Conservation (phyloP, 1,140 invertebrate species). For the Heliconius eleuchia region DNA sequence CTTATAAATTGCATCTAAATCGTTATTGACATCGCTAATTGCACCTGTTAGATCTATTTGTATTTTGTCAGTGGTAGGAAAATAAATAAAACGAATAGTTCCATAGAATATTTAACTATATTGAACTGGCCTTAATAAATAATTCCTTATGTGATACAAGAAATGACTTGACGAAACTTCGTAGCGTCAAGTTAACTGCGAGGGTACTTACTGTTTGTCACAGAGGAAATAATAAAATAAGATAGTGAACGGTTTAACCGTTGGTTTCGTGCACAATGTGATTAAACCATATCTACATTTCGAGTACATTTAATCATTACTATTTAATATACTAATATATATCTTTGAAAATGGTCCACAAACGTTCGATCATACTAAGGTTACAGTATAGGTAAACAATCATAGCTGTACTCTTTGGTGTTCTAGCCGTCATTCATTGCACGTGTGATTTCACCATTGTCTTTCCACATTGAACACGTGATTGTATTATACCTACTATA, state of each 20-base stretch:
- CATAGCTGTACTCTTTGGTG: slow-evolving; percentile 73
- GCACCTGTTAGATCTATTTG: no score
- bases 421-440: slow-evolving; percentile 72
- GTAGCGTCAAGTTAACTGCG: slow-evolving; percentile 38
- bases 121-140: slow-evolving; percentile 71
- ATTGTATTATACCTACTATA: slow-evolving; percentile 41
- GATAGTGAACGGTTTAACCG: slow-evolving; percentile 54
- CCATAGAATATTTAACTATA: slow-evolving; percentile 44
- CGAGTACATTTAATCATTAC: slow-evolving; percentile 26
- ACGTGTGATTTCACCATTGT: slow-evolving; percentile 39
- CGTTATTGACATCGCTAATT: no score
- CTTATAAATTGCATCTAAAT: no score
- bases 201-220: slow-evolving; percentile 15
- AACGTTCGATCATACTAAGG: slow-evolving; percentile 44
- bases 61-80: not conserved
- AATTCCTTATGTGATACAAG: not conserved
- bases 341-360: slow-evolving; percentile 42
- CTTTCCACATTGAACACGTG: slow-evolving; percentile 43
- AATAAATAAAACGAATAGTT: slow-evolving; percentile 25
- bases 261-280: slow-evolving; percentile 31
- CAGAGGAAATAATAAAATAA: slow-evolving; percentile 15
- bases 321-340: slow-evolving; percentile 13
- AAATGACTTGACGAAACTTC: slow-evolving; percentile 50
- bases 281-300: slow-evolving; percentile 33
- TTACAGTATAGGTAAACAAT: slow-evolving; percentile 54